Evolutionary conservation across 2,888 invertebrate species (phyloP).

Genomic region (Crocallis elinguaria): DNA sequence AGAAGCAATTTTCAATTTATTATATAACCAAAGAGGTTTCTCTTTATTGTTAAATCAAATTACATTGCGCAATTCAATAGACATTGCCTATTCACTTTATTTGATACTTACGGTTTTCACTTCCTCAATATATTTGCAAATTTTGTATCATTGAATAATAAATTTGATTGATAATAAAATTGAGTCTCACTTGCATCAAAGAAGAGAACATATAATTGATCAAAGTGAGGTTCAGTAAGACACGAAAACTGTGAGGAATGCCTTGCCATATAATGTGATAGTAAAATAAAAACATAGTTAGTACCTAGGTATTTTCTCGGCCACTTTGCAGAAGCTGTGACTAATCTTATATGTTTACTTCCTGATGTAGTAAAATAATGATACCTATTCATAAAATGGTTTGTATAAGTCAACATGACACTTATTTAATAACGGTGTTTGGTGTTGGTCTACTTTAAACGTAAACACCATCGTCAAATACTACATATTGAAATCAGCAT

Average conservation of each 20-base stretch:
- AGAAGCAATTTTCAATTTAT: slow-evolving; percentile 43
- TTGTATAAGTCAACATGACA: too few relatives aligned
- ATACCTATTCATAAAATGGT: not conserved
- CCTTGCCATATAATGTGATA: not conserved
- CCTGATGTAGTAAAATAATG: not conserved
- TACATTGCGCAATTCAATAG: slow-evolving; percentile 65
- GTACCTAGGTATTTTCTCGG: slow-evolving; percentile 5
- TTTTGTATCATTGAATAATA: slow-evolving; percentile 13
- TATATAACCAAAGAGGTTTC: slow-evolving; percentile 76
- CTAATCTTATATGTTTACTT: not conserved
- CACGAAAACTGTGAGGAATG: not conserved
- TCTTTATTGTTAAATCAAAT: slow-evolving; percentile 79
- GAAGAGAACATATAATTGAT: too few relatives aligned
- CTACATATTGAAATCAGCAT: too few relatives aligned
- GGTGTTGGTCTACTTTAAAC: too few relatives aligned
- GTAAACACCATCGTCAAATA: too few relatives aligned
- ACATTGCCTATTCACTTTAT: slow-evolving; percentile 52
- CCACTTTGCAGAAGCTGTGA: slow-evolving; percentile 1
- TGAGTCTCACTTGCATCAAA: too few relatives aligned
- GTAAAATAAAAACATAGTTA: slow-evolving; percentile 19
- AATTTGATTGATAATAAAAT: not conserved
- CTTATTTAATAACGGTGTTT: too few relatives aligned
- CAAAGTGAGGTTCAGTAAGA: not conserved
- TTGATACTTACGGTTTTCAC: slow-evolving; percentile 51
- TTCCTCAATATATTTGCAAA: slow-evolving; percentile 48